Evolutionary conservation across 2,888 invertebrate species (phyloP), one percentile per base, ranked within the genome.

Genomic region (Drosophila ezoana): DNA sequence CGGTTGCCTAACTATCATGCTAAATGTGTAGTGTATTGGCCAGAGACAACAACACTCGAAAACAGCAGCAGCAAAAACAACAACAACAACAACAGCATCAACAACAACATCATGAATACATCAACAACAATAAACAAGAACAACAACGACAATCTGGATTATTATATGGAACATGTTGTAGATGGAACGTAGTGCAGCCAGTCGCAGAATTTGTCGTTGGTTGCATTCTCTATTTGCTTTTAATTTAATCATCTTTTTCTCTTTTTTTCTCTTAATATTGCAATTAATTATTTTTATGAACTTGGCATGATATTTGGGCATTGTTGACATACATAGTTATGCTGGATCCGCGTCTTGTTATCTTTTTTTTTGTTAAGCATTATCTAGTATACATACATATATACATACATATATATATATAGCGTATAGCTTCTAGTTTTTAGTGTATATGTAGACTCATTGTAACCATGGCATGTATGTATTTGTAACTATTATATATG

Each of bases 81-180:
- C 13, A 32, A 13, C 53, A 56, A 16, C 20, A 44, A 44, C 14
- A 3, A 16, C 13, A 32, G 9, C 41, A 56, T 13, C 33, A 62
- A 14, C 11, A 48, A 35, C 43, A 41, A 28, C 10, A 67, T 38
- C 64, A 51, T 44, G 57, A 66, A 28, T 28, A 28, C 28, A 28
- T 28, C 52, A 71, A 47, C 64, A 49, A 62, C 48, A 63, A 57
- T 54, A 61, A 28, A 62, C 48, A 57, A 20, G 8, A 56, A 67
- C 67, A 65, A 68, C 71, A 66, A 61, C 71, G 65, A 76, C 63
- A 68, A 68, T 80, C 65, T 68, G 63, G 57, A 56, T 58, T 43
- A 41, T 53, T 48, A 49, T 62, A 33, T 38, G 48, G 48, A 28
- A 47, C 16, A 20, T 38, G 43, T 32, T 33, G 35, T 63, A 60